phyloP scores from a whole-genome alignment of 2,113 vertebrate genomes.

The Thomomys bottae region DNA sequence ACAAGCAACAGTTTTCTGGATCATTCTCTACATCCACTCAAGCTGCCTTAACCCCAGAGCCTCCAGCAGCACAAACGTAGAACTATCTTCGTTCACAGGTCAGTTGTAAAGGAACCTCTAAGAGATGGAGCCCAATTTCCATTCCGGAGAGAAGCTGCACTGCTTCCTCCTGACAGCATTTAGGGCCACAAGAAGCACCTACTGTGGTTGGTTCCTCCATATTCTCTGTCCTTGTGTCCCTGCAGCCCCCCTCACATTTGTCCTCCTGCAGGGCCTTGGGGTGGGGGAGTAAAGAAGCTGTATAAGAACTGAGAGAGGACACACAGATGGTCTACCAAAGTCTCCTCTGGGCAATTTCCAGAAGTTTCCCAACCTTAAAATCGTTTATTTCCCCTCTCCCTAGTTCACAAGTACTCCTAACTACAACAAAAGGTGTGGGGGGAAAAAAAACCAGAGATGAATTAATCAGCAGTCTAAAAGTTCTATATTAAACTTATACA shows the following conservation, averaged over 20 bases:
- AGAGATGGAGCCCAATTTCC: not conserved
- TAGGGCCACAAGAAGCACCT: not conserved
- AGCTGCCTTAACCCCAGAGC: not conserved
- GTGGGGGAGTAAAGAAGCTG: not conserved
- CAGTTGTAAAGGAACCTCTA: not conserved
- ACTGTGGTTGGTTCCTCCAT: not conserved
- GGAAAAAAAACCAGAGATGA: not conserved
- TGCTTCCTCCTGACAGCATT: not conserved
- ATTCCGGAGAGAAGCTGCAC: not conserved
- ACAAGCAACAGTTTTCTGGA: too few species aligned
- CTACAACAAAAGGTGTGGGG: not conserved
- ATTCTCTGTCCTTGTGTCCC: not conserved
- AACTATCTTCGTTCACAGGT: not conserved
- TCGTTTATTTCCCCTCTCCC: conserved; percentile 18
- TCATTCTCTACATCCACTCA: too few species aligned
- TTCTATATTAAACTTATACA: not conserved
- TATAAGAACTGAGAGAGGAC: not conserved
- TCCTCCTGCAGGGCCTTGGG: not conserved
- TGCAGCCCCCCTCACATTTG: not conserved
- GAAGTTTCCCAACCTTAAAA: conserved; percentile 21
- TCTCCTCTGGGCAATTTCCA: not conserved
- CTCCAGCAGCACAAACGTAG: not conserved
- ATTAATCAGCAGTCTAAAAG: not conserved
- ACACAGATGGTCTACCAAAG: not conserved
- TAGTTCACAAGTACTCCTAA: not conserved